These are phyloP conservation scores for Raphicerus campestris DNA, from an alignment of 2,113 vertebrate genomes.

Conservation along the genomic window DNA sequence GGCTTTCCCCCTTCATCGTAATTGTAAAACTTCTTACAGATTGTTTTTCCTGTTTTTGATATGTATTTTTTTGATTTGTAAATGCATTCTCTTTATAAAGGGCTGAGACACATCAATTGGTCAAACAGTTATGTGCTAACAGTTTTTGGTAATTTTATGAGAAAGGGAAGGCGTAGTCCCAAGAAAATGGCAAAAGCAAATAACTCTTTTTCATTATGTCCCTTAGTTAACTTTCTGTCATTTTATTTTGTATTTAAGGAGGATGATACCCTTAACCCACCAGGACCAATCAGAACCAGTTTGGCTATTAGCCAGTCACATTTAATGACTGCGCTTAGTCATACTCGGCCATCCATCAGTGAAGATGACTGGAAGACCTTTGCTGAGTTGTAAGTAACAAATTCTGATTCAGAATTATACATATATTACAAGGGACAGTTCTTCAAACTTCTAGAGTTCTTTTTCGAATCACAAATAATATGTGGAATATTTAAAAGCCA, in stretches of 20 bases:
- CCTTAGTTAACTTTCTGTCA: background rate
- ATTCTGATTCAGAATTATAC: background rate
- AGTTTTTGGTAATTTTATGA: background rate
- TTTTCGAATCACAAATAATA: background rate
- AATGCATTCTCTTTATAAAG: background rate
- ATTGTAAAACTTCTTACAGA: background rate
- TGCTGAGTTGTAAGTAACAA: conserved; percentile 88
- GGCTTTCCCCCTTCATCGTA: conserved; percentile 14
- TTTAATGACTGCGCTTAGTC: conserved; percentile 84
- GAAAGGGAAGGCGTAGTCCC: background rate
- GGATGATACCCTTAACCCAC: conserved; percentile 73
- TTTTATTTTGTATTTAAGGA: conserved; percentile 79
- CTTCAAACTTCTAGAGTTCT: background rate
- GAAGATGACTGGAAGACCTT: conserved; percentile 91
- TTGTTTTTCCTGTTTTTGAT: background rate
- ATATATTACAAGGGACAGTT: background rate
- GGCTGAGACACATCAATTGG: background rate
- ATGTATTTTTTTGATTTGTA: background rate
- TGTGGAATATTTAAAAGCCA: conserved; percentile 2
- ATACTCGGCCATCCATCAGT: conserved; percentile 88
- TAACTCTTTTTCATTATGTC: background rate
- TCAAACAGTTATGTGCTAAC: background rate
- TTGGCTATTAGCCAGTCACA: conserved; percentile 85
- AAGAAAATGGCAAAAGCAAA: background rate
- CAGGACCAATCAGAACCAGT: conserved; percentile 77